Evolutionary conservation across 2,113 vertebrate genomes (phyloP), one percentile per base, ranked within the genome.

Genomic region (Dicerorhinus sumatrensis): DNA sequence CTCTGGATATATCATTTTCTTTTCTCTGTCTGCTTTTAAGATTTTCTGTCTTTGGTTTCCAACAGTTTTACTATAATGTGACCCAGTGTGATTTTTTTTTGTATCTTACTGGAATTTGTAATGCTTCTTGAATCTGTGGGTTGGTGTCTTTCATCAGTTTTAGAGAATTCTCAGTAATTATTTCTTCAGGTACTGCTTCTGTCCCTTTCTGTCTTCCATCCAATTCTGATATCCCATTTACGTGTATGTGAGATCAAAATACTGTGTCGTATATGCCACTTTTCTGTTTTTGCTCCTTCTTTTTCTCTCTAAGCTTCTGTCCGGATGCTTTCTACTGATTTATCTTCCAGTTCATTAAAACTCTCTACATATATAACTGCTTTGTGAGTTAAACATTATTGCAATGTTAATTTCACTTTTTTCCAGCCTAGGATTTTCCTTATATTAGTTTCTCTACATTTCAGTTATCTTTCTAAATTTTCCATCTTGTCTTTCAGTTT

Each of bases 111-210:
- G 48, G 20, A 63, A 9, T 72, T 51, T 60, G 33, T 18, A 36
- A 27, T 91, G 27, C 2, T 54, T 82, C 29, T 79, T 73, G 51
- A 96, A 95, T 73, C 73, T 96, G 84, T 92, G 89, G 18, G 13
- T 48, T 82, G 36, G 75, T 94, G n/a, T 90, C 42, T 94, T 96
- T 89, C 36, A 89, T 73, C 62, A 13, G 16, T 82, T 89, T 79
- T 10, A 36, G 51, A 51, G 79, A 62, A 65, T 82, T 85, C 39
- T 90, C 31, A 51, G 17, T 65, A 2, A 56, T n/a, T 58, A 29
- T 81, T 75, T 85, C 72, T 89, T 86, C 27, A 86, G 16, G 56
- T 89, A 56, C 54, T 72, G 14, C 72, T 76, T 92, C 69, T 56
- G 12, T 89, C 8, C 16, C 76, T 62, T 96, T 90, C 23, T 82